Evolutionary conservation across 2,797 vertebrate species (phyloP).

Genomic region (Mastacembelus armatus): DNA sequence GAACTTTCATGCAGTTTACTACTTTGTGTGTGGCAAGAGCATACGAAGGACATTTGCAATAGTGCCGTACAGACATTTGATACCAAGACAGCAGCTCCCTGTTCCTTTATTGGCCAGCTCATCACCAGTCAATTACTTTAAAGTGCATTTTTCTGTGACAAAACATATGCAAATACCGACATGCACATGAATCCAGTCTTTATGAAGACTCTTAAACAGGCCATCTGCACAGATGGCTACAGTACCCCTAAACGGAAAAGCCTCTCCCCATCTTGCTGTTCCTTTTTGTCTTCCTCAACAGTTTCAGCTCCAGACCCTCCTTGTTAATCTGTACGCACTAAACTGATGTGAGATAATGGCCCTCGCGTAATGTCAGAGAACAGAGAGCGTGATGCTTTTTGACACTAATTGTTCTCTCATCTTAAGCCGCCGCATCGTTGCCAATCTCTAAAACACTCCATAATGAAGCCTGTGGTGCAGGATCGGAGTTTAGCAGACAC

Average conservation of each 20-base stretch:
- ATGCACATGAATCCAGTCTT: conserved; percentile 13
- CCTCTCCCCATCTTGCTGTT: not conserved
- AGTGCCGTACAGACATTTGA: not conserved
- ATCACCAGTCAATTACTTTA: conserved; percentile 5
- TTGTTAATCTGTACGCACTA: conserved; percentile 37
- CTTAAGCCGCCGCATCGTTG: conserved; percentile 42
- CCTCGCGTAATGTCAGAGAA: conserved; percentile 44
- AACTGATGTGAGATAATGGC: conserved; percentile 58
- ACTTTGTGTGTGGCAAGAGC: not conserved
- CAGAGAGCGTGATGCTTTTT: conserved; percentile 54
- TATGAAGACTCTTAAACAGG: conserved; percentile 12
- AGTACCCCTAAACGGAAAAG: not conserved
- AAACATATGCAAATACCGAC: conserved; percentile 17
- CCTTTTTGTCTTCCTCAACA: conserved; percentile 32
- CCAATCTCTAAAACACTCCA: conserved; percentile 55
- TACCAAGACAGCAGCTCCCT: conserved; percentile 1
- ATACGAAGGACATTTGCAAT: conserved; percentile 30
- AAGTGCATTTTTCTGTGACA: not conserved
- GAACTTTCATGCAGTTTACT: conserved; percentile 23
- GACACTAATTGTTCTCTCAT: conserved; percentile 74
- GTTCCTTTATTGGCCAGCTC: conserved; percentile 8
- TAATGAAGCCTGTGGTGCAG: conserved; percentile 50
- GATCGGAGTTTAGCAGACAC: not conserved
- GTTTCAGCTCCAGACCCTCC: conserved; percentile 39
- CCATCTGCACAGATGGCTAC: conserved; percentile 23